Evolutionary conservation across 2,797 vertebrate species (phyloP), one percentile per base, ranked within the genome.

Genomic region (Oreochromis mossambicus): DNA sequence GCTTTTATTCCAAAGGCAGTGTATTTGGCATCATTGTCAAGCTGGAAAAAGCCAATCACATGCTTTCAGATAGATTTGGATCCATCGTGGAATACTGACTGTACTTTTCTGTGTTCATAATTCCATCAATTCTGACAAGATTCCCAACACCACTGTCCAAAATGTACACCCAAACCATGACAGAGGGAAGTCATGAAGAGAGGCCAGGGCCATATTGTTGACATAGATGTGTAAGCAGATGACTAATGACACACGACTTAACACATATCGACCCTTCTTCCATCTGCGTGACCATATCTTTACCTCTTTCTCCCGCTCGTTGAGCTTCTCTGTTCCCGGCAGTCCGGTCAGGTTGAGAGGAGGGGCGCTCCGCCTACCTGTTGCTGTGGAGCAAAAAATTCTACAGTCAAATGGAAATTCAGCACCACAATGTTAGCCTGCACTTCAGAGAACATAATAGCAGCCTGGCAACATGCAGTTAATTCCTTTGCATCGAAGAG

Each of bases 241-340:
- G 14, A 77, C 51, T 15, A 41, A 68, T 46, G 38, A 63, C 32
- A 13, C n/a, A 14, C 9, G 1, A 17, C 26, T 41, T 78, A 4
- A 68, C 50, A 48, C 54, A 58, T 4, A 41, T 24, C 26, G 26
- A 70, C 24, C 11, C 19, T 78, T 51, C 29, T n/a, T 50, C 24
- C 46, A 54, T 77, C 55, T 36, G 54, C 48, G 4, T 63, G 41
- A 84, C 19, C 26, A 2, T 6, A 51, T 34, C 6, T 54, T 87
- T 97, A 99, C 99, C 98, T 99, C 99, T 94, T 98, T 99, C 94
- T 99, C 99, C 79, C 97, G 97, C 88, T 99, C 98, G 5, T 99
- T 98, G 52, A 99, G 97, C 68, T 99, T 99, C 95, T 99, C 99
- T 0, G 98, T 99, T 77, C 98, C 99, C 3, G 99, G 99, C 68